Percentiles rank a stretch among this genome's conserved stretches.
These are phyloP conservation scores for Dermatemys mawii DNA, from an alignment of 2,113 vertebrate genomes.

Conservation along the genomic window DNA sequence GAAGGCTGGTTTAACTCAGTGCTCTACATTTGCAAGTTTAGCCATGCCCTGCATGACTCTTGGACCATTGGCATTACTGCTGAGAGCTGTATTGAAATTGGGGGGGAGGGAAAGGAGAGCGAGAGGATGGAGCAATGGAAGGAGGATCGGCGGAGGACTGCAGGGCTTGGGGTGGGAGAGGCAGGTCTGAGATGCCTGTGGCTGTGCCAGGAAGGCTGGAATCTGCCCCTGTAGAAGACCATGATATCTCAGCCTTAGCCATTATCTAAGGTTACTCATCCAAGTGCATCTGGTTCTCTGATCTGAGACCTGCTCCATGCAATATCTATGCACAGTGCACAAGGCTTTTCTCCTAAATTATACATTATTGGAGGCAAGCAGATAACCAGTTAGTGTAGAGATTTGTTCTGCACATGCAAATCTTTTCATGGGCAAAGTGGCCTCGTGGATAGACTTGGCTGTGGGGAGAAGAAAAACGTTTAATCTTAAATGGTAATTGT, in stretches of 20 bases:
- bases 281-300: background rate
- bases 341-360: background rate
- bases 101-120: background rate
- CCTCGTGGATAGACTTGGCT: constrained; percentile 51
- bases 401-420: constrained; percentile 68
- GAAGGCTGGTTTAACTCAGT: too few relatives aligned
- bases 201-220: background rate
- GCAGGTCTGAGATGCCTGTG: background rate
- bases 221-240: background rate
- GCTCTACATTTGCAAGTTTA: too few relatives aligned
- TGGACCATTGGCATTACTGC: background rate
- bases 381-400: constrained; percentile 15
- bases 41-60: too few relatives aligned
- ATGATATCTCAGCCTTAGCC: background rate
- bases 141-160: background rate
- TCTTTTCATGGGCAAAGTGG: constrained; percentile 57
- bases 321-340: accelerated
- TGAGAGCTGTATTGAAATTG: background rate
- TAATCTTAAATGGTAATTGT: constrained; percentile 71
- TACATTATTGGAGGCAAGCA: constrained; percentile 8
- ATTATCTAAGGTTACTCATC: background rate
- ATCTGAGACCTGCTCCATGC: accelerated
- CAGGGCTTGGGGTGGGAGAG: background rate
- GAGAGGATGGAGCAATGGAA: background rate
- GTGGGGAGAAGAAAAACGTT: constrained; percentile 42